A percentile compares a stretch with the other conserved stretches of the same genome.
phyloP scores from a whole-genome alignment of 2,113 vertebrate species.

The Ceyx cyanopectus region DNA sequence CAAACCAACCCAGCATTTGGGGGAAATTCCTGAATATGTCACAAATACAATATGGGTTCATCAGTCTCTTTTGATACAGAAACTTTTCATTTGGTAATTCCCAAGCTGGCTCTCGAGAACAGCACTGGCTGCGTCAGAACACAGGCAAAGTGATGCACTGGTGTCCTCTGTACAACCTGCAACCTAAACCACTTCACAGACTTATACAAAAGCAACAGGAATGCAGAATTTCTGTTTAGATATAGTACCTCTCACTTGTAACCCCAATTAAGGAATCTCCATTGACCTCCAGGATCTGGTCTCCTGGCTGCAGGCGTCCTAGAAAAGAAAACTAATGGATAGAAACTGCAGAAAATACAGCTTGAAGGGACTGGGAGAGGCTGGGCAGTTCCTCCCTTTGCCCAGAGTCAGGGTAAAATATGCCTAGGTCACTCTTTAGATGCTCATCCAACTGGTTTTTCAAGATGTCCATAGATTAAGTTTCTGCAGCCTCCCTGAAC shows the following conservation, averaged over 20 bases:
- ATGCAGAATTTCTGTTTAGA: background rate
- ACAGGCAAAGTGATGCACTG: background rate
- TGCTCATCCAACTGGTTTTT: slow-evolving; percentile 9
- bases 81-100: background rate
- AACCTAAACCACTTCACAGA: background rate
- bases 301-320: slow-evolving; percentile 89
- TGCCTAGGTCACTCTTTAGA: background rate
- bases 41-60: background rate
- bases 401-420: slow-evolving; percentile 27
- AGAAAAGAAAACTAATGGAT: slow-evolving; percentile 5
- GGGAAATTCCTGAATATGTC: background rate
- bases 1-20: background rate
- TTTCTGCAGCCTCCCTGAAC: background rate
- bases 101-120: rapidly evolving
- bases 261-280: slow-evolving; percentile 88
- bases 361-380: slow-evolving; percentile 47
- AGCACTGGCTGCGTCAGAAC: background rate
- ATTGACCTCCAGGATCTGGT: slow-evolving; percentile 93
- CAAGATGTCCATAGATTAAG: background rate
- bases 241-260: slow-evolving; percentile 86
- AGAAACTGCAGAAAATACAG: slow-evolving; percentile 46
- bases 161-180: background rate
- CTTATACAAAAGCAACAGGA: background rate
- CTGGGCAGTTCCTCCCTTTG: background rate
- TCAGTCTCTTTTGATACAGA: background rate